Base-by-base conservation (phyloP, 37 sponge, comb jelly and placozoan genomes). In the Aplysina aerophoba region DNA sequence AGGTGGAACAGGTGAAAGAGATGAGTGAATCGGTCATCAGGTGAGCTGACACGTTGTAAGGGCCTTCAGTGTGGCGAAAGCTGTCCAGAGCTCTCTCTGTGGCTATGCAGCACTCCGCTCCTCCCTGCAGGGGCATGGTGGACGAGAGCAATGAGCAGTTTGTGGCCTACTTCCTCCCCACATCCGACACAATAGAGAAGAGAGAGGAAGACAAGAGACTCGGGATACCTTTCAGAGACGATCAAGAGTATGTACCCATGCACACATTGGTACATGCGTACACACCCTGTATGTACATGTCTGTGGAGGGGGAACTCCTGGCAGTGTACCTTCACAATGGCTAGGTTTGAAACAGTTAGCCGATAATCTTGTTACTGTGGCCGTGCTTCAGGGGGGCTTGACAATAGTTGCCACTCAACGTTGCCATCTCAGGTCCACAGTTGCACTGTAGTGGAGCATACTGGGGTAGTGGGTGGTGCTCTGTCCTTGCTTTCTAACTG, bases 61-160 rank as follows among this genome's bases (percentile, higher is more conserved):
- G 17, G 17, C 17, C 17, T 57, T 57, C 17, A 20, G 59, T 77
- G 79, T 77, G 59, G 15, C 17, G 14, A 31, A 27, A 31, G 14
- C 30, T 75, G 39, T 38, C n/a, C 13, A 14, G 19, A 22, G 19
- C 25, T 67, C 25, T 67, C 13, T 67, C 25, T 67, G 69, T 16
- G 14, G 15, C n/a, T 75, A 22, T 36, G 78, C 24, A 22, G 15
- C n/a, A 19, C 19, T 50, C 41, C 12, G 40, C 59, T 12, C 38
- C 41, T 33, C 28, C 57, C 24, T 83, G 13, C 75, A 92, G 97
- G 82, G 99, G 97, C 50, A 99, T 99, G 99, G 94, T 94, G 85
- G 99, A 97, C 80, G 99, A 97, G 80, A 92, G 93, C 83, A 93
- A 91, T 58, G 93, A 99, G 73, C 97, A 99, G 91, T 99, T 97